These are phyloP conservation scores for Pangasius krempfi DNA, from an alignment of 2,797 vertebrate species.

Conservation along the genomic window DNA sequence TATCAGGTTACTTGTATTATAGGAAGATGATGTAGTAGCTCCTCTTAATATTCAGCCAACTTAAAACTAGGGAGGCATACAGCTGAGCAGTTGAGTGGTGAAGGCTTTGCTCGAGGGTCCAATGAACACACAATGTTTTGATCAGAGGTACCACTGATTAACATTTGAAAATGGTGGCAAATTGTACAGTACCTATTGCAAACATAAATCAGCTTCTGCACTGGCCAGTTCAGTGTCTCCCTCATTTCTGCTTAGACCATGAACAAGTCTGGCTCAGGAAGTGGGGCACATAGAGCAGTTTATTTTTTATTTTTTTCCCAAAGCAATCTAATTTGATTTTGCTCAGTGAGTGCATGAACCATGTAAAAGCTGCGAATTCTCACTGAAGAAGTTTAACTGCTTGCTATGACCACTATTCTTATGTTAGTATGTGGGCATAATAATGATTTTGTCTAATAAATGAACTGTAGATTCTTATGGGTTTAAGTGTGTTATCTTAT, in stretches of 20 bases:
- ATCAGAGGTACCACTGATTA: not conserved
- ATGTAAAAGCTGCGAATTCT: not conserved
- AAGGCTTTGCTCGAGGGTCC: not conserved
- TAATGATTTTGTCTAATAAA: not conserved
- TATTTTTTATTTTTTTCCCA: not conserved
- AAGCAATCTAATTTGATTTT: not conserved
- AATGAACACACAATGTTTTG: not conserved
- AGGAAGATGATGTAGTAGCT: not conserved
- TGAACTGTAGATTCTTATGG: not conserved
- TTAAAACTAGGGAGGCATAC: not conserved
- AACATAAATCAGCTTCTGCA: not conserved
- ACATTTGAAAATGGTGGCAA: not conserved
- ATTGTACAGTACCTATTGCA: not conserved
- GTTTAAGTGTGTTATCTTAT: too few species aligned
- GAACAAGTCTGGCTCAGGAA: not conserved
- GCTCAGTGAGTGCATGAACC: not conserved
- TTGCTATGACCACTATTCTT: not conserved
- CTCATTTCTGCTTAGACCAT: not conserved
- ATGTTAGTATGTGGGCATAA: not conserved
- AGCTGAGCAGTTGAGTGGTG: not conserved
- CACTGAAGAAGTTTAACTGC: not conserved
- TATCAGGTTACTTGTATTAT: not conserved
- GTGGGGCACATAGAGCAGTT: not conserved
- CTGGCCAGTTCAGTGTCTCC: not conserved
- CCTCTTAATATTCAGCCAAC: not conserved